phyloP scores from a whole-genome alignment of 2,797 vertebrate species.

The Calcarius lapponicus region DNA sequence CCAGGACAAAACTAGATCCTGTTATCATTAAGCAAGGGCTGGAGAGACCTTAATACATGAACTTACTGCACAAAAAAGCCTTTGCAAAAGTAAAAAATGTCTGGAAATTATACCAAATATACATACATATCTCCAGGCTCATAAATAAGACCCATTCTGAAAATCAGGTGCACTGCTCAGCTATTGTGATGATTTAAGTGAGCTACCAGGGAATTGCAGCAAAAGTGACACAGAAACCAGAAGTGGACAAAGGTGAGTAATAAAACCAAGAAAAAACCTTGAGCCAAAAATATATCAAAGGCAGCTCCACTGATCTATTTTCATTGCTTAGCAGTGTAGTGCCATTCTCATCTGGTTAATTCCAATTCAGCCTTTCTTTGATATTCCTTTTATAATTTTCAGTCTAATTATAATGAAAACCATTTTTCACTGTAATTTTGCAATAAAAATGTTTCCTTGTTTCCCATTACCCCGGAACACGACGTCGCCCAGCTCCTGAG shows the following conservation, averaged over 20 bases:
- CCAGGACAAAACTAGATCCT: not conserved
- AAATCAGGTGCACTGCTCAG: constrained; percentile 4
- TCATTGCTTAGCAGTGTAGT: constrained; percentile 61
- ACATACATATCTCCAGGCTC: not conserved
- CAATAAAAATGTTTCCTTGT: constrained; percentile 76
- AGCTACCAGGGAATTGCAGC: constrained; percentile 21
- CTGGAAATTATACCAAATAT: not conserved
- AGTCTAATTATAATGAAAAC: constrained; percentile 79
- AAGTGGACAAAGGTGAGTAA: constrained; percentile 69
- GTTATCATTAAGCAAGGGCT: not conserved
- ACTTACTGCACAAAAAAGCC: not conserved
- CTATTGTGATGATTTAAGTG: constrained; percentile 3
- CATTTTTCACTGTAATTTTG: constrained; percentile 76
- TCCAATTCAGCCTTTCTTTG: constrained; percentile 71
- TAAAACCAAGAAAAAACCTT: constrained; percentile 63
- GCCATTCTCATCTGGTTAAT: constrained; percentile 67
- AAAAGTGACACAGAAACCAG: constrained; percentile 19
- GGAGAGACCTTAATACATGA: not conserved
- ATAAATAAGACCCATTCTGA: constrained; percentile 23
- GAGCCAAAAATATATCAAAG: constrained; percentile 70
- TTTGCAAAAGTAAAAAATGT: not conserved
- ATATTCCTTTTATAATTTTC: constrained; percentile 77
- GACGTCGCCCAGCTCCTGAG: constrained; percentile 56
- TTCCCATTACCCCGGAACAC: constrained; percentile 74
- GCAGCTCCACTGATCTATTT: constrained; percentile 47